Conservation (phyloP, 1,140 invertebrate species). For the Nylanderia fulva region DNA sequence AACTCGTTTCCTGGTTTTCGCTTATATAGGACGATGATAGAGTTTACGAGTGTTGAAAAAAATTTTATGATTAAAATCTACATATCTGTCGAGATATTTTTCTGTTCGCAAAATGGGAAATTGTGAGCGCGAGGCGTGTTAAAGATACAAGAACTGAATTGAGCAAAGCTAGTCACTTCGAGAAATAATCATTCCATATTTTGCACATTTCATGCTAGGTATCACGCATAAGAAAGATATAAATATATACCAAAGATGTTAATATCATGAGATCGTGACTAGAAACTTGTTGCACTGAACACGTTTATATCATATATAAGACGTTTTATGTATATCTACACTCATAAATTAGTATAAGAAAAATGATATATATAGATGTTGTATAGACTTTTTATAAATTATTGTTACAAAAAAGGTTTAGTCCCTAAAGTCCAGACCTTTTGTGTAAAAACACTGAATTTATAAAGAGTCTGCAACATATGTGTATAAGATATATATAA, state of each 20-base stretch:
- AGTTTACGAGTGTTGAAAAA: neutral
- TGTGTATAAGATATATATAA: neutral
- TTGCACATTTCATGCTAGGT: neutral
- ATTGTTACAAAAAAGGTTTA: too few species aligned
- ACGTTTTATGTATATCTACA: conserved; percentile 39
- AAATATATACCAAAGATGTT: conserved; percentile 14
- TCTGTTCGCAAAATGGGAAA: neutral
- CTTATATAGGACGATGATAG: neutral
- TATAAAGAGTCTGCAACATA: neutral
- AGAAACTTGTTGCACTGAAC: conserved; percentile 30
- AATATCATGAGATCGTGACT: conserved; percentile 10
- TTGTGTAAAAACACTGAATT: too few species aligned
- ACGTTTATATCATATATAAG: conserved; percentile 18
- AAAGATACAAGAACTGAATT: conserved; percentile 11
- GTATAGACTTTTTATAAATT: neutral
- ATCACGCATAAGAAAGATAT: neutral
- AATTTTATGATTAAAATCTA: neutral
- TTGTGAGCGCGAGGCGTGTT: neutral
- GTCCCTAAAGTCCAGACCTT: too few species aligned
- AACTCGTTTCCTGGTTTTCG: conserved; percentile 1
- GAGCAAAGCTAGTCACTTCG: conserved; percentile 23
- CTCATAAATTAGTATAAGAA: conserved; percentile 33
- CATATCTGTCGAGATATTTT: conserved; percentile 21
- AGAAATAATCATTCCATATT: conserved; percentile 8
- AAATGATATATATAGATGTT: conserved; percentile 22